phyloP scores from a whole-genome alignment of 2,113 vertebrate genomes.

The Dasyprocta punctata region DNA sequence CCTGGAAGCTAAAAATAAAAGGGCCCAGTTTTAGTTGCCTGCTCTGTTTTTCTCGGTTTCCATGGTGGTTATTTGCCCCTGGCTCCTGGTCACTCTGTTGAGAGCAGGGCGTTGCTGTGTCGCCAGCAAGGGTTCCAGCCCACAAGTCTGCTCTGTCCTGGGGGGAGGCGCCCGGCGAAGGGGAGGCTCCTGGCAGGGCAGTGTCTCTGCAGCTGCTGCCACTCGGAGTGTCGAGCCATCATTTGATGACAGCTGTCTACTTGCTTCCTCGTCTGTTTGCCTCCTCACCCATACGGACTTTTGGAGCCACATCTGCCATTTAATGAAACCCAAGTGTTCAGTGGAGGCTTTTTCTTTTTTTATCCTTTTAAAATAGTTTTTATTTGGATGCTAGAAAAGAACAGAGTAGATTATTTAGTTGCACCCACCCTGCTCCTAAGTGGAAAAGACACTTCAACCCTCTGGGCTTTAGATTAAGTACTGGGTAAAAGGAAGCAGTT shows the following conservation, averaged over 20 bases:
- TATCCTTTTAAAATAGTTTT: not conserved
- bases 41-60: not conserved
- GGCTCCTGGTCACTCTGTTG: not conserved
- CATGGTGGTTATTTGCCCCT: not conserved
- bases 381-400: conserved; percentile 29
- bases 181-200: not conserved
- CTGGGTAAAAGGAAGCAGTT: conserved; percentile 30
- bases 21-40: not conserved
- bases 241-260: not conserved
- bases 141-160: not conserved
- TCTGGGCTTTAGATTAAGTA: conserved; percentile 27
- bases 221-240: not conserved
- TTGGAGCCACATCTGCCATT: not conserved
- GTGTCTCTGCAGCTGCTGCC: not conserved
- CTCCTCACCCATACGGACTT: not conserved
- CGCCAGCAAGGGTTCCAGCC: not conserved
- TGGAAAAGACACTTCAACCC: conserved; percentile 50
- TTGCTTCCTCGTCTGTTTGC: not conserved
- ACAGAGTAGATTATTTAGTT: conserved; percentile 17
- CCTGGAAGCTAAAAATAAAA: not conserved
- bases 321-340: not conserved
- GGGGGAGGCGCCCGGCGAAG: not conserved
- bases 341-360: not conserved
- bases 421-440: not conserved
- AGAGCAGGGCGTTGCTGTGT: not conserved